These are phyloP conservation scores for Trisateles emortualis DNA, from an alignment of 2,888 invertebrate species.

Conservation along the genomic window DNA sequence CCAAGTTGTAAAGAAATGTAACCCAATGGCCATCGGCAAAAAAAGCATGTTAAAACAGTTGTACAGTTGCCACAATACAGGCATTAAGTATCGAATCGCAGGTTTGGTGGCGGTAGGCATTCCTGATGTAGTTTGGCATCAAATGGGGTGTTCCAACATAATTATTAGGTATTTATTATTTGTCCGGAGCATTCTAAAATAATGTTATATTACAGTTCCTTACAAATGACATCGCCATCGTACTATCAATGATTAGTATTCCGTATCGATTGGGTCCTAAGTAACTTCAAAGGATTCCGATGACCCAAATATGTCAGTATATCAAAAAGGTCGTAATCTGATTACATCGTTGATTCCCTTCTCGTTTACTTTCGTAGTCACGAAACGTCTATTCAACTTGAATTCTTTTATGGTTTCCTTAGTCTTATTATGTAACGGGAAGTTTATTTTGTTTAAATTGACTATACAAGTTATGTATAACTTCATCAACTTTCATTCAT, in stretches of 20 bases:
- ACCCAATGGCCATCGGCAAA: too few species aligned
- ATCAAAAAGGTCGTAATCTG: constrained; percentile 55
- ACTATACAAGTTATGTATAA: background rate
- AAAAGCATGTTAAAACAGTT: too few species aligned
- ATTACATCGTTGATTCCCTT: constrained; percentile 47
- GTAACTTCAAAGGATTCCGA: constrained; percentile 58
- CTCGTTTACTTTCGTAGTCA: constrained; percentile 43
- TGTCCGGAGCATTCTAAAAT: too few species aligned
- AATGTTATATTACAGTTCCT: too few species aligned
- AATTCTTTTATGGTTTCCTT: constrained; percentile 41
- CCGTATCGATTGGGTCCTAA: constrained; percentile 36
- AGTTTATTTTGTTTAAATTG: constrained; percentile 19
- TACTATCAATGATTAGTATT: constrained; percentile 30
- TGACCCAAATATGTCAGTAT: constrained; percentile 56
- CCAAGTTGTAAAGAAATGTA: too few species aligned
- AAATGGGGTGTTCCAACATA: background rate
- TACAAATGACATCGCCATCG: background rate
- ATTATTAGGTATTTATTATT: too few species aligned
- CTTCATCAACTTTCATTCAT: too few species aligned
- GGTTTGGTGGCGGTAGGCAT: too few species aligned
- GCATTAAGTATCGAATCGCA: too few species aligned
- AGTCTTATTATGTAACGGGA: constrained; percentile 28
- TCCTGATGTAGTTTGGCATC: too few species aligned
- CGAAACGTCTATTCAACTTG: constrained; percentile 37
- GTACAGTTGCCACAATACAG: too few species aligned